These are phyloP conservation scores for Mormyrops boulengeri DNA, from an alignment of 2,797 vertebrate species.

Conservation along the genomic window DNA sequence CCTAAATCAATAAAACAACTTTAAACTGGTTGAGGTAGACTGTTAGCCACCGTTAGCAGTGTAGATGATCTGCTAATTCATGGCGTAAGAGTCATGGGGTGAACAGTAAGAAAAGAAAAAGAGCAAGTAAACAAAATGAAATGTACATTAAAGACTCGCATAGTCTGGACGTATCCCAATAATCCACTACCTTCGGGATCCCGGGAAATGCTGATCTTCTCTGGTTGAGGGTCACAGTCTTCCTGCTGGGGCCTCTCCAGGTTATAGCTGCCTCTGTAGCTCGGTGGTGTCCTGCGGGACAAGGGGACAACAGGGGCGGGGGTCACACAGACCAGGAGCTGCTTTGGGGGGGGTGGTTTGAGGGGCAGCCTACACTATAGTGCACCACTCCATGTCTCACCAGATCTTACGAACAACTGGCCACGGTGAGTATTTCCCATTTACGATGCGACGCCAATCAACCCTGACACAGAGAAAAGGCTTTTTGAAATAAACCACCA, in stretches of 20 bases:
- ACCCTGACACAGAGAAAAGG: slow-evolving; percentile 29
- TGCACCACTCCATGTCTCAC: slow-evolving; percentile 27
- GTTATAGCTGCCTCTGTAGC: slow-evolving; percentile 52
- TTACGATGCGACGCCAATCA: slow-evolving; percentile 30
- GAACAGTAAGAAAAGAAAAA: neutral
- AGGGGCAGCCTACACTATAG: neutral
- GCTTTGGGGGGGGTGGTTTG: neutral
- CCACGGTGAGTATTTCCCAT: slow-evolving; percentile 27
- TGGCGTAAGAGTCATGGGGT: neutral
- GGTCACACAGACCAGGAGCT: neutral
- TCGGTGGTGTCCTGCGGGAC: slow-evolving; percentile 54
- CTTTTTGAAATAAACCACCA: neutral
- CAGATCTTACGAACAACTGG: slow-evolving; percentile 34
- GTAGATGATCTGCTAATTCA: neutral
- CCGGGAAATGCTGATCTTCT: slow-evolving; percentile 38
- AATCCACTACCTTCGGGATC: slow-evolving; percentile 49
- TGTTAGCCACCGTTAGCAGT: neutral
- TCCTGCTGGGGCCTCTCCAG: slow-evolving; percentile 51
- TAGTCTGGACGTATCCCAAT: neutral
- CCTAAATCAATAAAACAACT: neutral
- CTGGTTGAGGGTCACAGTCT: slow-evolving; percentile 35
- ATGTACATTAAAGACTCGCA: neutral
- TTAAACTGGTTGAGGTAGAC: neutral
- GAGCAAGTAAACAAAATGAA: neutral
- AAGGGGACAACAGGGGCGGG: neutral